These are phyloP conservation scores for Morpho achilles DNA, from an alignment of 2,888 invertebrate species.

Conservation along the genomic window DNA sequence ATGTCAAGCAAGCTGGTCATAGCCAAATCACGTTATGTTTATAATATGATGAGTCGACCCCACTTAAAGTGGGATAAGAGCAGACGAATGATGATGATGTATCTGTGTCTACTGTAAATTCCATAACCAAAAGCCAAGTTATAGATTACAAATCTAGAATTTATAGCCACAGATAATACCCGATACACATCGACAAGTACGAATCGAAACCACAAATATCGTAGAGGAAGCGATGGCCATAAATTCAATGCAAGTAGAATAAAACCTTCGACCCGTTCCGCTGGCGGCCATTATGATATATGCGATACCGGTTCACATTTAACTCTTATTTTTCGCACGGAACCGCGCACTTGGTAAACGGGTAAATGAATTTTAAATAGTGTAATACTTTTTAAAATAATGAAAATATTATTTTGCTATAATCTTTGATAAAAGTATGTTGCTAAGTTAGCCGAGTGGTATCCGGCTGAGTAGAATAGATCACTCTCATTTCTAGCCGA, in stretches of 20 bases:
- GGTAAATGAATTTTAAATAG: constrained; percentile 11
- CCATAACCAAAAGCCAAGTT: no score
- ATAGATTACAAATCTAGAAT: neutral
- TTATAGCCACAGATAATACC: neutral
- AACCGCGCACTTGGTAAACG: constrained; percentile 1
- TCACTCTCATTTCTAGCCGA: no score
- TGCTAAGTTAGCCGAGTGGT: no score
- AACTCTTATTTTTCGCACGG: constrained; percentile 2
- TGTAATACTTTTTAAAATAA: neutral
- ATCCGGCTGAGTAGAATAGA: no score
- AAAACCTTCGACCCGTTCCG: constrained; percentile 17
- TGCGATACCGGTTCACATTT: constrained; percentile 4
- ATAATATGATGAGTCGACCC: no score
- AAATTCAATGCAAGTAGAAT: constrained; percentile 23
- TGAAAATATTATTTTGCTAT: neutral
- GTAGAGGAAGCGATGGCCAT: constrained; percentile 23
- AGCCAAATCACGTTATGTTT: no score
- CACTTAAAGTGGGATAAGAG: no score
- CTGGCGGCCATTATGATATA: constrained; percentile 11
- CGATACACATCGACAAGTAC: constrained; percentile 8
- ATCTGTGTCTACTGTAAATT: no score
- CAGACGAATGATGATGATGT: no score
- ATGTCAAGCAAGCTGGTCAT: no score
- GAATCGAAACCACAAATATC: constrained; percentile 15
- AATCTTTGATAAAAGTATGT: no score